These are phyloP conservation scores for Alligator mississippiensis DNA, from an alignment of 2,113 vertebrate species.

Conservation along the genomic window DNA sequence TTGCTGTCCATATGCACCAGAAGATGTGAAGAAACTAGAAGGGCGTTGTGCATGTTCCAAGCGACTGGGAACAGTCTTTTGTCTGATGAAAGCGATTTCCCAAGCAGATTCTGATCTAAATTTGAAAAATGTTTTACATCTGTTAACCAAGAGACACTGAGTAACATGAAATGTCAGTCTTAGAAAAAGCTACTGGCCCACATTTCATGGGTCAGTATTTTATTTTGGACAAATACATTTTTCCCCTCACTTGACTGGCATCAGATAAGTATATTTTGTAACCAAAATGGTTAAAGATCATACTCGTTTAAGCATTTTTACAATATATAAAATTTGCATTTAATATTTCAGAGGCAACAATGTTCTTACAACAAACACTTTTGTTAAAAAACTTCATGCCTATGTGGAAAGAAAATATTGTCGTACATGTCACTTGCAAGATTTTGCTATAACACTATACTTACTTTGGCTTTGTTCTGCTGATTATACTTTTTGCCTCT, in stretches of 20 bases:
- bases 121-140: conserved; percentile 27
- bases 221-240: background rate
- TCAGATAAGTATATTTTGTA: background rate
- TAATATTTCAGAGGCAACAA: background rate
- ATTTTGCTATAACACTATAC: background rate
- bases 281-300: background rate
- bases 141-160: rapidly evolving
- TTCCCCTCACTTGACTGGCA: too few species aligned
- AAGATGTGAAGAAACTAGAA: conserved; percentile 60
- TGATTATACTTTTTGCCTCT: conserved; percentile 89
- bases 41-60: conserved; percentile 77
- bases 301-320: background rate
- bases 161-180: rapidly evolving
- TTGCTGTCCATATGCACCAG: conserved; percentile 55
- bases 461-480: conserved; percentile 87
- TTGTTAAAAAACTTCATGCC: background rate
- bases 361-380: background rate
- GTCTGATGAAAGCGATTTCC: conserved; percentile 92
- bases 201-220: rapidly evolving
- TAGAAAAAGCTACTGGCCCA: background rate
- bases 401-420: background rate
- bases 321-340: rapidly evolving
- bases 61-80: conserved; percentile 73
- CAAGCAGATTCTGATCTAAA: conserved; percentile 87
- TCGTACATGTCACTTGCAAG: background rate